These are phyloP conservation scores for Elysia chlorotica DNA, from an alignment of 1,140 invertebrate genomes.

Conservation along the genomic window DNA sequence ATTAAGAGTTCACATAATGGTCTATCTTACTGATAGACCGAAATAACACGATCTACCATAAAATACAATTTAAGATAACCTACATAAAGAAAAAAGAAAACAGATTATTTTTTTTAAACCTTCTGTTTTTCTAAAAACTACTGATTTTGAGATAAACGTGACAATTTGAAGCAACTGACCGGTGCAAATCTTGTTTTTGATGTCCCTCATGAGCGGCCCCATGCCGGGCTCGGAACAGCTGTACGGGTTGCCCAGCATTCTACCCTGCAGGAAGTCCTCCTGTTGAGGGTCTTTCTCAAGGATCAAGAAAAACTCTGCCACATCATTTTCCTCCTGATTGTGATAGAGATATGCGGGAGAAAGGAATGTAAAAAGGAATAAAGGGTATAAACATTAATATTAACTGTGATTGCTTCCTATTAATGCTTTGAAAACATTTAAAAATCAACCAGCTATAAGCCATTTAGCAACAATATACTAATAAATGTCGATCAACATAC, in stretches of 20 bases:
- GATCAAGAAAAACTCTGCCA: constrained; percentile 94
- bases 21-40: too few relatives aligned
- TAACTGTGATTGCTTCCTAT: too few relatives aligned
- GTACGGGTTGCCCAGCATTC: constrained; percentile 98
- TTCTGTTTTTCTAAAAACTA: too few relatives aligned
- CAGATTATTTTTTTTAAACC: too few relatives aligned
- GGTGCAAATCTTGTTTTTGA: constrained; percentile 86
- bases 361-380: not conserved
- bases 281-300: constrained; percentile 98
- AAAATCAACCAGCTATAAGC: too few relatives aligned
- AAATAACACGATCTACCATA: too few relatives aligned
- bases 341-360: too few relatives aligned
- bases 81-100: not conserved
- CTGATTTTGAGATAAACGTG: not conserved
- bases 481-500: too few relatives aligned
- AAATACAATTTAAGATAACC: not conserved
- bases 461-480: too few relatives aligned
- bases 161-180: constrained; percentile 33
- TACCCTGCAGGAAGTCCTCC: constrained; percentile 94
- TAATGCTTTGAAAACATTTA: too few relatives aligned
- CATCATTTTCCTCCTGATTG: constrained; percentile 92
- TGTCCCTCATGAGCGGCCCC: constrained; percentile 95
- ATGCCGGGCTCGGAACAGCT: constrained; percentile 90
- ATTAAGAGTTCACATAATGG: too few relatives aligned
- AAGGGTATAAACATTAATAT: constrained; percentile 1